These are phyloP conservation scores for Sialis fuliginosa DNA, from an alignment of 2,888 invertebrate species.

Conservation along the genomic window DNA sequence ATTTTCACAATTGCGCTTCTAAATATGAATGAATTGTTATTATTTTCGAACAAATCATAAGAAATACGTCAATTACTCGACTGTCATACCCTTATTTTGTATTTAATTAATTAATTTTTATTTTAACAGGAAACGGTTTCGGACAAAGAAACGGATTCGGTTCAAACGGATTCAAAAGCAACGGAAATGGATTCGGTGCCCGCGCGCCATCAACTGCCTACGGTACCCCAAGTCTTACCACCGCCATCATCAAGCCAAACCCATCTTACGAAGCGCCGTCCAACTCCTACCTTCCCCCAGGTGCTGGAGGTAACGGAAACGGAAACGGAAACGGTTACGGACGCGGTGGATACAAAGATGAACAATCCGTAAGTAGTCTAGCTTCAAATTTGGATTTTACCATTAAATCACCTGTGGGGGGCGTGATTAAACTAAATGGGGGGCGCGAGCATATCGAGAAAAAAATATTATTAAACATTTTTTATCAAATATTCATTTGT, in stretches of 20 bases:
- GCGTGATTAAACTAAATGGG: too few relatives aligned
- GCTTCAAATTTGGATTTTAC: background rate
- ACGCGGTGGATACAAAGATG: slow-evolving; percentile 17
- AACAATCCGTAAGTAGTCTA: slow-evolving; percentile 1
- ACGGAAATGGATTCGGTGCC: background rate
- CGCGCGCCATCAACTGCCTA: slow-evolving; percentile 7
- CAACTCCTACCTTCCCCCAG: slow-evolving; percentile 28
- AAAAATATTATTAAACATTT: too few relatives aligned
- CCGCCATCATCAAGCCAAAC: slow-evolving; percentile 3
- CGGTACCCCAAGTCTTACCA: slow-evolving; percentile 7
- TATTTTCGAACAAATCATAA: too few relatives aligned
- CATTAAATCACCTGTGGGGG: too few relatives aligned
- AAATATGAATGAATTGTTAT: too few relatives aligned
- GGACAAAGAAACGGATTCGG: slow-evolving; percentile 1
- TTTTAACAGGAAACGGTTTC: slow-evolving; percentile 13
- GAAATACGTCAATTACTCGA: too few relatives aligned
- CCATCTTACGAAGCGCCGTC: slow-evolving; percentile 12
- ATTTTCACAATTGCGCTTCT: too few relatives aligned
- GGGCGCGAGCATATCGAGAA: too few relatives aligned
- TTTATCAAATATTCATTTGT: too few relatives aligned
- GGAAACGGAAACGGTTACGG: slow-evolving; percentile 19
- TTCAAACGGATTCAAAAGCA: slow-evolving; percentile 1
- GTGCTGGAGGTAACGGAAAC: slow-evolving; percentile 19
- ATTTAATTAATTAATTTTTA: slow-evolving; percentile 7
- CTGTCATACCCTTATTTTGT: too few relatives aligned